Evolutionary conservation across 64 coral and sea anemone species (phyloP).

Genomic region (Platygyra sinensis): DNA sequence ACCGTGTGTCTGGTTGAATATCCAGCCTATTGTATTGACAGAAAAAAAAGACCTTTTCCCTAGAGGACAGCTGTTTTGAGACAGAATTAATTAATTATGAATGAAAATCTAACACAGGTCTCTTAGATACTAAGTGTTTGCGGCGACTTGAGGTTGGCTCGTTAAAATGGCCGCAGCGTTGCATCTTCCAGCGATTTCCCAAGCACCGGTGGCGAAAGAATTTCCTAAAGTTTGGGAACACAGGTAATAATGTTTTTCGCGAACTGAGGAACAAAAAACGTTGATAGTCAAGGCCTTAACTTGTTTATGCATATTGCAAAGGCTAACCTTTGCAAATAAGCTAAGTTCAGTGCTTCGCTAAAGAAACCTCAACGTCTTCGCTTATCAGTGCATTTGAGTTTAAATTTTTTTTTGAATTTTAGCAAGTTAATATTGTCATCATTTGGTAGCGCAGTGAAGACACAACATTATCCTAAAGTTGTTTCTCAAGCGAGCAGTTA

Average conservation of each 20-base stretch:
- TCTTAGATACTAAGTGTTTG: conserved; percentile 47
- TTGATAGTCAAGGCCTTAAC: neutral
- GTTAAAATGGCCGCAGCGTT: conserved; percentile 6
- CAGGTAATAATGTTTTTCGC: neutral
- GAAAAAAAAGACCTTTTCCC: neutral
- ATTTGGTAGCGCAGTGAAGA: too few species aligned
- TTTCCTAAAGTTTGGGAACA: conserved; percentile 24
- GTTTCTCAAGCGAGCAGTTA: too few species aligned
- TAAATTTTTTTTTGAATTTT: too few species aligned
- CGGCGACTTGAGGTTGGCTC: neutral
- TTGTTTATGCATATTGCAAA: neutral
- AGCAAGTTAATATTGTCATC: too few species aligned
- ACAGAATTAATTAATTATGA: conserved; percentile 34
- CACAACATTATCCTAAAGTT: too few species aligned
- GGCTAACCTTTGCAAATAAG: neutral
- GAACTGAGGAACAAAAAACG: neutral
- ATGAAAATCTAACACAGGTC: conserved; percentile 5
- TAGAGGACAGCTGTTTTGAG: conserved; percentile 35
- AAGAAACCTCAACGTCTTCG: neutral
- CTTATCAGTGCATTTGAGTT: neutral
- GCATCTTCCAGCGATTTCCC: conserved; percentile 25
- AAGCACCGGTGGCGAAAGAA: neutral
- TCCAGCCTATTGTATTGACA: neutral
- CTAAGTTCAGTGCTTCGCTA: neutral
- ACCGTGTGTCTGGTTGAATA: neutral